Evolutionary conservation across 2,888 invertebrate species (phyloP).

Genomic region (Andricus curvator): DNA sequence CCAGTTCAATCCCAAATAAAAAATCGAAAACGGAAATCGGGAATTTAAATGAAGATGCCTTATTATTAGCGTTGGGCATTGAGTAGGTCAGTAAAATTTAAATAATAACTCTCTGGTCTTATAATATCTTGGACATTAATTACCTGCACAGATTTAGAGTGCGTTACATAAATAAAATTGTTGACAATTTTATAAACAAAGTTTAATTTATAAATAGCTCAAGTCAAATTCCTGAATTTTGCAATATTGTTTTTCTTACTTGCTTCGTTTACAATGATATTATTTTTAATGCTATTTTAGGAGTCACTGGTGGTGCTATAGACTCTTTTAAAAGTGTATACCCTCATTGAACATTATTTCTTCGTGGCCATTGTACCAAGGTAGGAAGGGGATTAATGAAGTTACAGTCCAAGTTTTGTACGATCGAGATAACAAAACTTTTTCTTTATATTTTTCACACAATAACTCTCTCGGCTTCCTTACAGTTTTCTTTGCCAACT

Average conservation of each 20-base stretch:
- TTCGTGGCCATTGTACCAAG: neutral
- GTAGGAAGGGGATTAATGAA: slow-evolving; percentile 24
- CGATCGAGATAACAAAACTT: slow-evolving; percentile 15
- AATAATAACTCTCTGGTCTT: no score
- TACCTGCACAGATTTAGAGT: no score
- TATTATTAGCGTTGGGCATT: no score
- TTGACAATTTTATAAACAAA: neutral
- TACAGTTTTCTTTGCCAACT: neutral
- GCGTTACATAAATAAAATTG: no score
- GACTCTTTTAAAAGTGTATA: neutral
- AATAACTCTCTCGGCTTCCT: neutral
- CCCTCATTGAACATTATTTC: slow-evolving; percentile 19
- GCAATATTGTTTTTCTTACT: neutral
- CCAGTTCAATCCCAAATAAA: no score
- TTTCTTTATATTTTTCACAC: slow-evolving; percentile 4
- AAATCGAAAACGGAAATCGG: no score
- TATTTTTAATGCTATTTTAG: slow-evolving; percentile 7
- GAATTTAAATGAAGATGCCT: no score
- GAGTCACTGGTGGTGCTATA: neutral
- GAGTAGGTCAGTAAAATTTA: no score
- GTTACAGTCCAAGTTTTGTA: slow-evolving; percentile 3
- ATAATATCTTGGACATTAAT: no score
- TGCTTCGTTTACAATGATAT: neutral
- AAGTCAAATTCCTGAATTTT: neutral
- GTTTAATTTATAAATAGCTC: neutral